phyloP scores from a whole-genome alignment of 2,888 invertebrate species.

The Opisthograptis luteolata region DNA sequence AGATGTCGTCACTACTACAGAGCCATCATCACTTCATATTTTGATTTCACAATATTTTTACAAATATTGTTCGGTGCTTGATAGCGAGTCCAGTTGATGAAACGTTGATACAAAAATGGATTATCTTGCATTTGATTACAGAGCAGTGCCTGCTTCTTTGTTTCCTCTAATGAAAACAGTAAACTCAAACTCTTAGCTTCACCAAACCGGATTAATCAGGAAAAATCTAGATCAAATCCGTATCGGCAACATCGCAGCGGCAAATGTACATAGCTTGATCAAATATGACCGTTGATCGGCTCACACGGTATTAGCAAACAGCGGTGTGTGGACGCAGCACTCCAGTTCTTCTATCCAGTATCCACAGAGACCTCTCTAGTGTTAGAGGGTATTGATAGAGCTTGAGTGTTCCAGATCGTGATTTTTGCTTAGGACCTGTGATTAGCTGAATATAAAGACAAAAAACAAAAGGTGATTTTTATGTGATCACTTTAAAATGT shows the following conservation, averaged over 20 bases:
- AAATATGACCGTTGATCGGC: conserved; percentile 57
- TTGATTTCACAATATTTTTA: too few species aligned
- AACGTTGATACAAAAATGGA: too few species aligned
- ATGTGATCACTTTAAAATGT: too few species aligned
- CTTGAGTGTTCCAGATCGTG: conserved; percentile 5
- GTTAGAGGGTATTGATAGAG: conserved; percentile 39
- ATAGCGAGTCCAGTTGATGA: too few species aligned
- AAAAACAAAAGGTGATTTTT: too few species aligned
- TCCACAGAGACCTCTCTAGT: conserved; percentile 49
- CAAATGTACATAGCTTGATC: conserved; percentile 34
- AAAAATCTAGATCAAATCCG: conserved; percentile 12
- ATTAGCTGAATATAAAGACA: conserved; percentile 11
- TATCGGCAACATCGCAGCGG: conserved; percentile 12
- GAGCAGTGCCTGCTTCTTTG: too few species aligned
- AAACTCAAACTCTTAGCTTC: too few species aligned
- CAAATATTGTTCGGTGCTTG: too few species aligned
- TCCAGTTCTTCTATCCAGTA: conserved; percentile 63
- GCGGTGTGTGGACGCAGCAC: conserved; percentile 63
- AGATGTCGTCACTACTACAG: too few species aligned
- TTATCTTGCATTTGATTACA: too few species aligned
- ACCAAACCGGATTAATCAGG: neutral
- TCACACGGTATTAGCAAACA: conserved; percentile 55
- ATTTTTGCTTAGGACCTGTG: conserved; percentile 10
- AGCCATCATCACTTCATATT: too few species aligned
- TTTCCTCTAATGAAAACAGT: too few species aligned